Base-by-base conservation (phyloP, 2,113 vertebrate genomes). In the Speoplatyrhinus poulsoni region DNA sequence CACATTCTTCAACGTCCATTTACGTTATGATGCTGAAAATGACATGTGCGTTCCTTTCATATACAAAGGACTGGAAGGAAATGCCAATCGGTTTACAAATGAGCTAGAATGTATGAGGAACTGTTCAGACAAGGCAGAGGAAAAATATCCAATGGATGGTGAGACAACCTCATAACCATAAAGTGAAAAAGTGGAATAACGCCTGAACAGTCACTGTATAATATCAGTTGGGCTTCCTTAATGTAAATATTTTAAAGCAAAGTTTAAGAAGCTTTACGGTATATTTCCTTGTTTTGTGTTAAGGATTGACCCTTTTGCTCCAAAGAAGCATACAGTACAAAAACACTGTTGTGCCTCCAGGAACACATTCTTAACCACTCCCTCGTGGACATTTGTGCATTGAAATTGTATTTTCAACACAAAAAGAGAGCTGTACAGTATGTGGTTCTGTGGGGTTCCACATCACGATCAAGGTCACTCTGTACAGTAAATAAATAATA, bases 31-130 rank as follows among this genome's bases (percentile, higher is more conserved):
- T 19, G 2, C 1, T 12, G 0, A 0, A 0, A 11, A 12, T 3
- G 87, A 90, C 52, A 65, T 26, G 47, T 94, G 88, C 58, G 55
- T 4, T 12, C 87, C 84, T 0, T 94, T 94, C 76, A 6, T 81
- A 19, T 93, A 82, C 72, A 63, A 62, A 26, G 87, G 88, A 26
- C 0, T 47, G 47, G 92, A 88, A 66, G 94, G 92, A 48, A 93
- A 90, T 62, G 70, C 0, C 10, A 94, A 93, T 72, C 82, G 85
- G 5, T 93, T 94, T 60, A 1, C 2, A 36, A 87, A 55, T 68
- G 91, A 92, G 60, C 86, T 3, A 55, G 66, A 90, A 0, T 87
- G 77, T 70, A 79, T 90, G 17, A 91, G 77, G 76, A 93, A 85
- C 80, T 93, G 93, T 65, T 93, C 91, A 0, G 0, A 0, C 1